These are phyloP conservation scores for Elachura formosa DNA, from an alignment of 2,113 vertebrate genomes.

Conservation along the genomic window DNA sequence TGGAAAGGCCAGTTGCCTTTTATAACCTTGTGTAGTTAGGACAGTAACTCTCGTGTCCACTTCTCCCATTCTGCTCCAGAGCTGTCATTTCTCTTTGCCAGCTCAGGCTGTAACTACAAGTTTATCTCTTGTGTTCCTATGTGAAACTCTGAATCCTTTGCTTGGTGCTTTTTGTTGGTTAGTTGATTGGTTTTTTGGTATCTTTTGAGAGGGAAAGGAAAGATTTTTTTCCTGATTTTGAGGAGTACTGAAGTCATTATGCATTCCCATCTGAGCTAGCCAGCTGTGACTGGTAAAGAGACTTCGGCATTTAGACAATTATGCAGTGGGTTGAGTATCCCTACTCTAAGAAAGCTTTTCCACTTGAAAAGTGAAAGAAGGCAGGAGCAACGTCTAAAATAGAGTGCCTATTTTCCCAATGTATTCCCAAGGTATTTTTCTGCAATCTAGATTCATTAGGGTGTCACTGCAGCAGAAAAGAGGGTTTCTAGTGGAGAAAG, in stretches of 20 bases:
- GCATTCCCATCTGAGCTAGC: not conserved
- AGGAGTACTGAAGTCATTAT: not conserved
- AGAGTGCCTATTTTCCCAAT: not conserved
- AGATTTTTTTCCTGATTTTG: fast-evolving
- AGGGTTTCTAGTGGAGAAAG: not conserved
- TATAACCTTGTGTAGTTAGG: not conserved
- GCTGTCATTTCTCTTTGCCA: not conserved
- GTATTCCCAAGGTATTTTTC: not conserved
- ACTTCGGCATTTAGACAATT: not conserved
- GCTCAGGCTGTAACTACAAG: not conserved
- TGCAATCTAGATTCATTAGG: not conserved
- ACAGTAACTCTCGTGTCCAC: not conserved
- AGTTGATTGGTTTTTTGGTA: fast-evolving
- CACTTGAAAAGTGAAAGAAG: not conserved
- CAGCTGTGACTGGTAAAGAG: not conserved
- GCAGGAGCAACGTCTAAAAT: not conserved
- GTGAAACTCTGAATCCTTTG: not conserved
- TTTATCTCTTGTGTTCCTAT: not conserved
- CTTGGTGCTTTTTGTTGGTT: not conserved
- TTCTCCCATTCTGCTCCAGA: not conserved
- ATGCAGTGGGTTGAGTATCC: not conserved
- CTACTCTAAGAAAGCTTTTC: not conserved
- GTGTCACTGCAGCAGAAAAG: not conserved
- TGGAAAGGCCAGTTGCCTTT: not conserved
- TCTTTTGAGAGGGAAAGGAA: not conserved